A percentile compares a stretch with the other conserved stretches of the same genome.
Conservation (phyloP, 1,140 invertebrate species). For the Panonychus citri region DNA sequence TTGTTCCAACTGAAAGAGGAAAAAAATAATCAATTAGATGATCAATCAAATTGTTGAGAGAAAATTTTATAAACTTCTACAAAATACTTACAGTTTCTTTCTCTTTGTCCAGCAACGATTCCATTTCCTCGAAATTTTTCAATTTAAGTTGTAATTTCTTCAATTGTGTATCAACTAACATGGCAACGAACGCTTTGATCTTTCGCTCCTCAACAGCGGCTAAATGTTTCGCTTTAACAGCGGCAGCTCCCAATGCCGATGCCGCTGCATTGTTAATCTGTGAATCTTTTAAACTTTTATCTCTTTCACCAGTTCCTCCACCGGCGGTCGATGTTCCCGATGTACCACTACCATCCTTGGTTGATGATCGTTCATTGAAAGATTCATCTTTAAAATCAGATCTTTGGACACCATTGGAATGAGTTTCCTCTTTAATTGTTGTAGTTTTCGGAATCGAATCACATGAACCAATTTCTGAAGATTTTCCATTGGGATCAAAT, state of each 20-base stretch:
- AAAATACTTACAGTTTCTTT: conserved; percentile 42
- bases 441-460: too few relatives aligned
- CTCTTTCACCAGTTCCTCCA: too few relatives aligned
- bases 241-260: conserved; percentile 79
- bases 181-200: conserved; percentile 85
- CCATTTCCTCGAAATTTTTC: conserved; percentile 83
- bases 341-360: too few relatives aligned
- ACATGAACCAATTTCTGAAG: too few relatives aligned
- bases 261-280: conserved; percentile 82
- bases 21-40: not conserved
- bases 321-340: too few relatives aligned
- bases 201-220: conserved; percentile 92
- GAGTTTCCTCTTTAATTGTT: too few relatives aligned
- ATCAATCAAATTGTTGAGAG: not conserved
- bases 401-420: too few relatives aligned
- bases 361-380: too few relatives aligned
- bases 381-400: too few relatives aligned
- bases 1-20: conserved; percentile 48
- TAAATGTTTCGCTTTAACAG: conserved; percentile 95
- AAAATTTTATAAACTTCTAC: not conserved
- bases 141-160: conserved; percentile 93
- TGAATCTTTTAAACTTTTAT: conserved; percentile 35
- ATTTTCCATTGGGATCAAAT: too few relatives aligned
- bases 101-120: conserved; percentile 95
- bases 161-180: conserved; percentile 98